Evolutionary conservation across 2,797 vertebrate genomes (phyloP).

Genomic region (Zenarchopterus dispar): DNA sequence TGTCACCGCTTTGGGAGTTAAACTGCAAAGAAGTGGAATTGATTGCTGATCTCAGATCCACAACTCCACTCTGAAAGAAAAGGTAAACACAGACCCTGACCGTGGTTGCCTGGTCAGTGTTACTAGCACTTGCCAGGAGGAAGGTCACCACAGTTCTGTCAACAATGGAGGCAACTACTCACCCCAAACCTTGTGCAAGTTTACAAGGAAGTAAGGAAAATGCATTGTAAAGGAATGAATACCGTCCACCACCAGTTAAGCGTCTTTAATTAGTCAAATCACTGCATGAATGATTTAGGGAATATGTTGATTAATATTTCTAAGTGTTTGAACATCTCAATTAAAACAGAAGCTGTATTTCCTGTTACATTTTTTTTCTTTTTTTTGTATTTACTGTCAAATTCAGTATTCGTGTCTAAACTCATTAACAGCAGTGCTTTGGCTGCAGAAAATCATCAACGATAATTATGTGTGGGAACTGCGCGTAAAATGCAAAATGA

Average conservation of each 20-base stretch:
- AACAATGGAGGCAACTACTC: constrained; percentile 65
- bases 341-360: constrained; percentile 8
- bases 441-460: constrained; percentile 48
- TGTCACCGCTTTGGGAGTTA: constrained; percentile 25
- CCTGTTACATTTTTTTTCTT: not conserved
- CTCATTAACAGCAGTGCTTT: constrained; percentile 54
- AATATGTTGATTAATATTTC: constrained; percentile 20
- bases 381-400: constrained; percentile 30
- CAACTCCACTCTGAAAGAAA: constrained; percentile 35
- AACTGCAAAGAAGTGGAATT: constrained; percentile 36
- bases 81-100: constrained; percentile 58
- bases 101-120: constrained; percentile 60
- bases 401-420: constrained; percentile 38
- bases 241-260: constrained; percentile 18
- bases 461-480: constrained; percentile 59
- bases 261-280: constrained; percentile 7
- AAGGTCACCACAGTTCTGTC: constrained; percentile 64
- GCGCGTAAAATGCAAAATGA: constrained; percentile 66
- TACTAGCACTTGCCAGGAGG: constrained; percentile 52
- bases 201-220: constrained; percentile 64
- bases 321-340: not conserved
- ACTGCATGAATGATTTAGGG: not conserved
- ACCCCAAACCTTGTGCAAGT: constrained; percentile 50
- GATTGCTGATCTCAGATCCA: constrained; percentile 46
- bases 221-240: constrained; percentile 34